Evolutionary conservation across 2,888 invertebrate genomes (phyloP).

Genomic region (Stenichneumon culpator): DNA sequence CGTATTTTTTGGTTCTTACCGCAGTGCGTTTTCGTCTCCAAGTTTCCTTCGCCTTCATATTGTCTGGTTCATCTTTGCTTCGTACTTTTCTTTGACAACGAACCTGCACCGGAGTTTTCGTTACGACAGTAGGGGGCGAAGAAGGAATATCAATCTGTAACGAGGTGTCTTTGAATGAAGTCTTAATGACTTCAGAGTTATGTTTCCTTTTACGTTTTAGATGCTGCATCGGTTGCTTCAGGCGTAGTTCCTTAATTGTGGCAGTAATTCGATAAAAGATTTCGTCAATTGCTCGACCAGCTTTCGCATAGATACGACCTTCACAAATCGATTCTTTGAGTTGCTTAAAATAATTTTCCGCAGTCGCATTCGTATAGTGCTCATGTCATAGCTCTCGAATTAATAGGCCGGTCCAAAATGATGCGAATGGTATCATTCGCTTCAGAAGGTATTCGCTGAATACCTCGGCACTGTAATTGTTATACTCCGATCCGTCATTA

Average conservation of each 20-base stretch:
- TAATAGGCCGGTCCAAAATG: slow-evolving; percentile 29
- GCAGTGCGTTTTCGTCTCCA: neutral
- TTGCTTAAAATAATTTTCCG: slow-evolving; percentile 46
- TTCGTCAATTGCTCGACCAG: slow-evolving; percentile 41
- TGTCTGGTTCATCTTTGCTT: slow-evolving; percentile 19
- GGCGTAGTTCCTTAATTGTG: slow-evolving; percentile 10
- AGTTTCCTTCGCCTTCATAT: slow-evolving; percentile 21
- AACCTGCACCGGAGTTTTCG: neutral
- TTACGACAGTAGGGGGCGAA: neutral
- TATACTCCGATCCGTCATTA: neutral
- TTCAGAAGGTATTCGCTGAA: slow-evolving; percentile 26
- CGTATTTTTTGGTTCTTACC: neutral
- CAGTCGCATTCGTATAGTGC: slow-evolving; percentile 34
- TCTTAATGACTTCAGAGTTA: neutral
- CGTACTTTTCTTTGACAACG: neutral
- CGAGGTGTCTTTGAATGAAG: neutral
- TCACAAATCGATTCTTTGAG: slow-evolving; percentile 37
- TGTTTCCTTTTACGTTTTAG: neutral
- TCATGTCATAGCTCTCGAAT: neutral
- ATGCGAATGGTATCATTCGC: slow-evolving; percentile 25
- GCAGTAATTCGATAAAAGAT: slow-evolving; percentile 16
- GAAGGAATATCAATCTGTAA: neutral
- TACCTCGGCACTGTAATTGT: neutral
- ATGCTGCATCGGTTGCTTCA: slow-evolving; percentile 28
- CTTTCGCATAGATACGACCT: slow-evolving; percentile 17